These are phyloP conservation scores for Microchirus variegatus DNA, from an alignment of 2,797 vertebrate species.

Conservation along the genomic window DNA sequence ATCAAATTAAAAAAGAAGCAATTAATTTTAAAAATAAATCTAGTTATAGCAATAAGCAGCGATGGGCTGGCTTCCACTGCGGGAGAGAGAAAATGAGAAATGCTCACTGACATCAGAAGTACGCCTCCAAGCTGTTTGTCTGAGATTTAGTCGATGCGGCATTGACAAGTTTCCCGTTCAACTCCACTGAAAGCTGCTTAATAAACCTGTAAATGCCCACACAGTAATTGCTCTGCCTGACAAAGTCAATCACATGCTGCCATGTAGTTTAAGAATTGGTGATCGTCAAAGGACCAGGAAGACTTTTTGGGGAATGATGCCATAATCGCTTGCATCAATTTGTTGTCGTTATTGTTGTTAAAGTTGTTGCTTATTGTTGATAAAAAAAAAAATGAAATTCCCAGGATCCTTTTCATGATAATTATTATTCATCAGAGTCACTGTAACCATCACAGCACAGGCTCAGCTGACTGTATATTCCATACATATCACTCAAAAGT, in stretches of 20 bases:
- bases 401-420: not conserved
- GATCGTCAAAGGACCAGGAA: conserved; percentile 5
- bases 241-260: conserved; percentile 13
- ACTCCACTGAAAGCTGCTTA: conserved; percentile 35
- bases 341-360: too few species aligned
- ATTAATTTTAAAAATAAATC: too few species aligned
- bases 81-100: conserved; percentile 35
- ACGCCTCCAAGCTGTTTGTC: conserved; percentile 20
- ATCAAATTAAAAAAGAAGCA: too few species aligned
- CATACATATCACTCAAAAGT: conserved; percentile 2
- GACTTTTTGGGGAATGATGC: conserved; percentile 5
- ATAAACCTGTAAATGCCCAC: conserved; percentile 35
- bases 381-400: not conserved
- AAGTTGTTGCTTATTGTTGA: too few species aligned
- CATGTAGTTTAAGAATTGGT: conserved; percentile 15
- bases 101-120: conserved; percentile 33
- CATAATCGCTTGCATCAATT: conserved; percentile 8
- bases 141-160: conserved; percentile 41
- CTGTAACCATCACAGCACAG: not conserved
- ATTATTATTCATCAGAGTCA: conserved; percentile 1
- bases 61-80: not conserved
- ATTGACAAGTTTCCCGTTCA: conserved; percentile 34
- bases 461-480: conserved; percentile 4
- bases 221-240: conserved; percentile 8
- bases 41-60: too few species aligned